Percentiles rank a stretch among this genome's conserved stretches.
phyloP scores from a whole-genome alignment of 1,140 invertebrate genomes.

The Matsumurasca onukii region DNA sequence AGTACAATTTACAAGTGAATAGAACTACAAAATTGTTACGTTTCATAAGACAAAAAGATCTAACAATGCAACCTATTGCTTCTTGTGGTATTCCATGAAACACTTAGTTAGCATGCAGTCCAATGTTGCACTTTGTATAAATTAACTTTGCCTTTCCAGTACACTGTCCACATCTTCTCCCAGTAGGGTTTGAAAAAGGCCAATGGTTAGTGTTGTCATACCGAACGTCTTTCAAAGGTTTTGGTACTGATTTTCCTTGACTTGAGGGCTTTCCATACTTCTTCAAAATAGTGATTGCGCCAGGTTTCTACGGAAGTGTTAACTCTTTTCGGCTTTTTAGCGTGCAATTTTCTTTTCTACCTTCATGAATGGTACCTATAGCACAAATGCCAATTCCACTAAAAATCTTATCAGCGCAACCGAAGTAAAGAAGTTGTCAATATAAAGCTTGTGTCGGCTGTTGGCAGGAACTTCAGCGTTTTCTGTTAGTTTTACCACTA shows the following conservation, averaged over 20 bases:
- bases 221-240: not conserved
- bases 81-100: slow-evolving; percentile 9
- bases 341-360: slow-evolving; percentile 30
- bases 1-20: not conserved
- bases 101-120: slow-evolving; percentile 1
- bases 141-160: not conserved
- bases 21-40: not conserved
- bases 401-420: no score
- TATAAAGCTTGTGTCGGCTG: slow-evolving; percentile 39
- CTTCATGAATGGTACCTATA: slow-evolving; percentile 38
- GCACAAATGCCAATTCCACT: slow-evolving; percentile 29
- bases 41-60: not conserved
- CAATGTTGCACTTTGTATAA: slow-evolving; percentile 1
- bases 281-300: not conserved
- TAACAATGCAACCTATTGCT: not conserved
- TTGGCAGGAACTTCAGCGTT: slow-evolving; percentile 34
- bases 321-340: slow-evolving; percentile 25
- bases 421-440: slow-evolving; percentile 38
- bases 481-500: slow-evolving; percentile 35
- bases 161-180: not conserved
- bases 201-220: not conserved
- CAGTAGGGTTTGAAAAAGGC: not conserved
- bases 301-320: not conserved
- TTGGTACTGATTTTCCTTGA: slow-evolving; percentile 7
- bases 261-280: not conserved